phyloP scores from a whole-genome alignment of 2,113 vertebrate genomes.

The Malurus cyaneus region DNA sequence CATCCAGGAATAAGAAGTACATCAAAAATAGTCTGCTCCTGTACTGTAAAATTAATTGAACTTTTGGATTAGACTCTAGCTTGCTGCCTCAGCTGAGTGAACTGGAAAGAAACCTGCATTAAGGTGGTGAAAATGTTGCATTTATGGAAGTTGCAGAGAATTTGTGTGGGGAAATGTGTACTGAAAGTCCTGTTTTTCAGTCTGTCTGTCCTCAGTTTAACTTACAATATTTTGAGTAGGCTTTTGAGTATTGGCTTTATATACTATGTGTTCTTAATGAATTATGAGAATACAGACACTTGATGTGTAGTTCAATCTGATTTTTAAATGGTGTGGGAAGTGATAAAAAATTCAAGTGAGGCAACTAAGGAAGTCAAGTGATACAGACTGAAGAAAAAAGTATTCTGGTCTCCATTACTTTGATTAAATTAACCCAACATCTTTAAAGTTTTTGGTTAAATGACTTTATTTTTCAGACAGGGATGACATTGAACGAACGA shows the following conservation, averaged over 20 bases:
- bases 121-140: not conserved
- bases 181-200: not conserved
- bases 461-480: conserved; percentile 77
- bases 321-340: not conserved
- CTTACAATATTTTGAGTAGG: not conserved
- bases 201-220: not conserved
- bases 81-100: not conserved
- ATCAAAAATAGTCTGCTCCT: not conserved
- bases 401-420: not conserved
- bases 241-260: not conserved
- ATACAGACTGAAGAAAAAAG: not conserved
- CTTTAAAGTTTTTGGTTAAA: not conserved
- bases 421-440: not conserved
- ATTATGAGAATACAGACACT: not conserved
- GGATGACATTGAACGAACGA: conserved; percentile 92
- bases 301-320: not conserved
- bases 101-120: not conserved
- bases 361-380: not conserved
- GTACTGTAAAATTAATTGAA: not conserved
- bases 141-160: not conserved
- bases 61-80: not conserved
- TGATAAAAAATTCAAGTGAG: not conserved
- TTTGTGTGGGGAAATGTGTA: not conserved
- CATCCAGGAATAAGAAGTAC: not conserved
- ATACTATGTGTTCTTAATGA: not conserved